These are phyloP conservation scores for Poecile atricapillus DNA, from an alignment of 2,113 vertebrate genomes.

Conservation along the genomic window DNA sequence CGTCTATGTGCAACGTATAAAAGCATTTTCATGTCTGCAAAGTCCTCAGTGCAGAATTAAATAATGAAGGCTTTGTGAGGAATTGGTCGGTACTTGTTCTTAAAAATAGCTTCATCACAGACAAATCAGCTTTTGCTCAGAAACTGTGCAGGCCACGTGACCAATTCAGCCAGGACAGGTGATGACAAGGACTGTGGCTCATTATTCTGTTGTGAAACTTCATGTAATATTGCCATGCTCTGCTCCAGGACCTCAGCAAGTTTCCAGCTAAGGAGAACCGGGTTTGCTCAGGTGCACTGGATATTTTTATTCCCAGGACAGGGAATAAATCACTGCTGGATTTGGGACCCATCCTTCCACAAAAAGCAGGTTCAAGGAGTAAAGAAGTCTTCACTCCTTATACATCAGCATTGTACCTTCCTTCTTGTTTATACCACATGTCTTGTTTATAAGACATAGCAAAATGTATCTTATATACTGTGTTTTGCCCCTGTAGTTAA, in stretches of 20 bases:
- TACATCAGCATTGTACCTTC: not conserved
- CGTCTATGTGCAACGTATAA: not conserved
- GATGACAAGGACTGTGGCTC: not conserved
- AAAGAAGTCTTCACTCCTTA: not conserved
- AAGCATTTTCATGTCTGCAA: conserved; percentile 15
- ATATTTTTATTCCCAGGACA: not conserved
- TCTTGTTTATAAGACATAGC: not conserved
- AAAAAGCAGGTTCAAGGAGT: not conserved
- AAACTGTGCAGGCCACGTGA: not conserved
- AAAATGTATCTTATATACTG: not conserved
- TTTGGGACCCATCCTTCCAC: not conserved
- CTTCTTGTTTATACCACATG: not conserved
- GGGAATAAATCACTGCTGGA: not conserved
- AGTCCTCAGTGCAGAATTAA: not conserved
- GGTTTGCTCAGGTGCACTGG: not conserved
- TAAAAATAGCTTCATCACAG: conserved; percentile 46
- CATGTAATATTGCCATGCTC: not conserved
- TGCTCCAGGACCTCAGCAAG: not conserved
- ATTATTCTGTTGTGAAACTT: not conserved
- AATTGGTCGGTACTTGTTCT: not conserved
- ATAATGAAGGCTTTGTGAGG: conserved; percentile 45
- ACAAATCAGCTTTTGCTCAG: conserved; percentile 37
- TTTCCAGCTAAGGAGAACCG: not conserved
- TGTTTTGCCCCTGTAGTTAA: not conserved
- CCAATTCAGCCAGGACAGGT: conserved; percentile 6